Evolutionary conservation across 2,888 invertebrate species (phyloP).

Genomic region (Bursaphelenchus okinawaensis): DNA sequence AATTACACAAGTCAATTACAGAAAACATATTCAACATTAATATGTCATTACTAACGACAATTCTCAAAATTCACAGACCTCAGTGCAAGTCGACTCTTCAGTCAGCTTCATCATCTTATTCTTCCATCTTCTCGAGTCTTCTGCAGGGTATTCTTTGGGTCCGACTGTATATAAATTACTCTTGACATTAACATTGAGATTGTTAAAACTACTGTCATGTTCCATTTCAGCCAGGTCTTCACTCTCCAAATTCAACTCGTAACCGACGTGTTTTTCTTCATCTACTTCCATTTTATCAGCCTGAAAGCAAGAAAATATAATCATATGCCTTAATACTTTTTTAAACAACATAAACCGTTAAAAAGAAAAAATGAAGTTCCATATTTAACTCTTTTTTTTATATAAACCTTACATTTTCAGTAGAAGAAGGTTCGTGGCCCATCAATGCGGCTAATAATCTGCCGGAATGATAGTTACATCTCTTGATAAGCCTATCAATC

Average conservation of each 20-base stretch:
- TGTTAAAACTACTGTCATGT: neutral
- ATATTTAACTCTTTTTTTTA: neutral
- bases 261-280: neutral
- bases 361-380: neutral
- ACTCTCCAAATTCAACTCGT: constrained; percentile 4
- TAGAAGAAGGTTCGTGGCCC: neutral
- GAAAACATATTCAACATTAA: too few species aligned
- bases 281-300: constrained; percentile 3
- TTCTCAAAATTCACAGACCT: neutral
- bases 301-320: neutral
- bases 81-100: constrained; percentile 1
- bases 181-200: neutral
- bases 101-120: neutral
- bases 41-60: too few species aligned
- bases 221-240: constrained; percentile 5
- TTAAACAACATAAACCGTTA: neutral
- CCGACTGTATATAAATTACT: neutral
- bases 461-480: constrained; percentile 55
- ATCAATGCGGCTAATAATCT: constrained; percentile 36
- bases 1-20: neutral
- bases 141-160: neutral
- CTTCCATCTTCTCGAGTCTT: neutral
- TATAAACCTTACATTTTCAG: neutral
- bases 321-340: neutral
- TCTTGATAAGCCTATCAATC: constrained; percentile 31